These are phyloP conservation scores for Aramus guarauna DNA, from an alignment of 2,113 vertebrate genomes.

Conservation along the genomic window DNA sequence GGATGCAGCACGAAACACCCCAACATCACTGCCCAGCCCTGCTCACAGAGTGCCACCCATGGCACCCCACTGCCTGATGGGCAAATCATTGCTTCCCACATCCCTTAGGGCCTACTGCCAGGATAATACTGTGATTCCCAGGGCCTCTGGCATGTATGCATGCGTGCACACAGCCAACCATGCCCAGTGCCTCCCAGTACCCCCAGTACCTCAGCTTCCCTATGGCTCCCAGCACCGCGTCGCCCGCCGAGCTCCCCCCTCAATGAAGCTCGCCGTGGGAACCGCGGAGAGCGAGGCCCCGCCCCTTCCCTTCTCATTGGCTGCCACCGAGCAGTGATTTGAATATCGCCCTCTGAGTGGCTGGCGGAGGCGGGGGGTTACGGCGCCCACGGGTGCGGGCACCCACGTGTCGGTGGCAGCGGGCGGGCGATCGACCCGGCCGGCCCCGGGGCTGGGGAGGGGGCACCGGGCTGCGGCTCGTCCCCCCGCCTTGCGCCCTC, in stretches of 20 bases:
- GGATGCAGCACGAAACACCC: neutral
- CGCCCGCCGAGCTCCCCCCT: neutral
- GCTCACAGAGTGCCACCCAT: neutral
- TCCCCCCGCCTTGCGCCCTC: neutral
- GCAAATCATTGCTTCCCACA: neutral
- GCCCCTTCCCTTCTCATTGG: neutral
- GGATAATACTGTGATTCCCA: neutral
- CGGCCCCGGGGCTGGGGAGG: neutral
- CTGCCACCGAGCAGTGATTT: neutral
- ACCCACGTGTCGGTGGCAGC: neutral
- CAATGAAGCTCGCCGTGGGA: neutral
- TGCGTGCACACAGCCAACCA: neutral
- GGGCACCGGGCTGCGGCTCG: neutral
- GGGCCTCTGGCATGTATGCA: neutral
- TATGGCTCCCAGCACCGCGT: neutral
- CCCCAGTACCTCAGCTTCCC: conserved; percentile 7
- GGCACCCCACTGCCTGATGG: neutral
- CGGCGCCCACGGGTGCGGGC: neutral
- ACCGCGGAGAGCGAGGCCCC: neutral
- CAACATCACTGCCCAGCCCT: neutral
- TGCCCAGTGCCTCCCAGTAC: neutral
- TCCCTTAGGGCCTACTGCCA: neutral
- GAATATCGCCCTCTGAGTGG: neutral
- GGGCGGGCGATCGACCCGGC: neutral
- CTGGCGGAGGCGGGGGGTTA: neutral